These are phyloP conservation scores for Drosophila mimica DNA, from an alignment of 2,888 invertebrate species.

Conservation along the genomic window DNA sequence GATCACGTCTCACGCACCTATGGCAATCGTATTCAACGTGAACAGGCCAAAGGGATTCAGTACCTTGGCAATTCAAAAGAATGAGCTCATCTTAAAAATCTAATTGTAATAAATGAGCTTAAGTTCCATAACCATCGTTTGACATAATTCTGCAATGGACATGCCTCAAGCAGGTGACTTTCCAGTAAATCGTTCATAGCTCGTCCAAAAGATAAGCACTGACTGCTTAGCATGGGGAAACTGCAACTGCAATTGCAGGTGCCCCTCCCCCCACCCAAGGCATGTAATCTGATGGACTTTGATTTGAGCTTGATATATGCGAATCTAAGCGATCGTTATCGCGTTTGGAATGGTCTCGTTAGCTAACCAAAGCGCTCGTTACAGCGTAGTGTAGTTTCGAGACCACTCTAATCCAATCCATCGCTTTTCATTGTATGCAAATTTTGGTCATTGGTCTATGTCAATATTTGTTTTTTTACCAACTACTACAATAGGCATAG, in stretches of 20 bases:
- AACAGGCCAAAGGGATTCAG: constrained; percentile 82
- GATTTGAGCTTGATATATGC: constrained; percentile 64
- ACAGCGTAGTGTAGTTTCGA: constrained; percentile 83
- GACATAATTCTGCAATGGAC: constrained; percentile 6
- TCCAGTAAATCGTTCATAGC: constrained; percentile 33
- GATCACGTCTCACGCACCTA: constrained; percentile 96
- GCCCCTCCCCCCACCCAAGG: background rate
- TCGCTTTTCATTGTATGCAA: constrained; percentile 82
- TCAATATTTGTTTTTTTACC: constrained; percentile 11
- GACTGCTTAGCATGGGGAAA: constrained; percentile 17
- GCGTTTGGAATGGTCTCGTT: constrained; percentile 86
- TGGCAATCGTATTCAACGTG: constrained; percentile 92
- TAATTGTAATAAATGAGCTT: constrained; percentile 25
- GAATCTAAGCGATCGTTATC: constrained; percentile 79
- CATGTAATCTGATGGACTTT: constrained; percentile 34
- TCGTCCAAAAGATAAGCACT: constrained; percentile 45
- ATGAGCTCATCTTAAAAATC: constrained; percentile 15
- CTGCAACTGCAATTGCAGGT: constrained; percentile 19
- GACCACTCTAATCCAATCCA: constrained; percentile 85
- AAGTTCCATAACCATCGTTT: background rate
- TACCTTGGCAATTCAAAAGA: constrained; percentile 28
- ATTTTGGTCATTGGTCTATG: constrained; percentile 56
- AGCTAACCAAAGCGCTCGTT: constrained; percentile 79
- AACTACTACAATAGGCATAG: background rate
- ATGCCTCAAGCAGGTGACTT: background rate